phyloP scores from a whole-genome alignment of 1,140 invertebrate genomes.

The Dinoponera quadriceps region DNA sequence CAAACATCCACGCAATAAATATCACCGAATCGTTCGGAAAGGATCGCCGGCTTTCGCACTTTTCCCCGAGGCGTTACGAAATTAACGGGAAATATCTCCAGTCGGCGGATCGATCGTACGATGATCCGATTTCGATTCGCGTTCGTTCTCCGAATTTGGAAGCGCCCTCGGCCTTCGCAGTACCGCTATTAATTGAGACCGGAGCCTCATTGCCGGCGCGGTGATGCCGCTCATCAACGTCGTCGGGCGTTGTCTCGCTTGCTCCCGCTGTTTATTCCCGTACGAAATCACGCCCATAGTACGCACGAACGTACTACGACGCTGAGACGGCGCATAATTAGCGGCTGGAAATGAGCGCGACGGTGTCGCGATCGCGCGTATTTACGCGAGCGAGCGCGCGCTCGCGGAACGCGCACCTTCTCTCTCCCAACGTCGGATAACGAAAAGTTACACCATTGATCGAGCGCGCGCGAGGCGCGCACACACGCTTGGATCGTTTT shows the following conservation, averaged over 20 bases:
- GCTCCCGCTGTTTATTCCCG: constrained; percentile 35
- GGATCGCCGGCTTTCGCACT: too few species aligned
- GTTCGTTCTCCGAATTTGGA: not conserved
- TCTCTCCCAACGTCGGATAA: not conserved
- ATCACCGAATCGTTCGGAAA: too few species aligned
- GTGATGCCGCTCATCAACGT: constrained; percentile 41
- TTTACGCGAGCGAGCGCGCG: constrained; percentile 5
- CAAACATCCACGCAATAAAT: too few species aligned
- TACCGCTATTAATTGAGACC: constrained; percentile 7
- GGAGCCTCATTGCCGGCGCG: constrained; percentile 8
- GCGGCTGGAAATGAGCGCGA: constrained; percentile 8
- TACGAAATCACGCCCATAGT: not conserved
- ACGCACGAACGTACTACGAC: not conserved
- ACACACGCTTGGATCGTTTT: not conserved
- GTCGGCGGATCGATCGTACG: not conserved
- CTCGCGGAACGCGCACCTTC: not conserved
- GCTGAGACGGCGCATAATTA: constrained; percentile 40
- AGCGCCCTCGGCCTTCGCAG: not conserved
- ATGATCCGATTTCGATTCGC: not conserved
- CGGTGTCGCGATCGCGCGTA: constrained; percentile 33
- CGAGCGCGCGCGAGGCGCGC: too few species aligned
- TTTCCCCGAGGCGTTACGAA: too few species aligned
- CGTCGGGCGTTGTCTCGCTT: not conserved
- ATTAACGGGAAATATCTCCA: too few species aligned
- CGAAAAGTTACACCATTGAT: too few species aligned